Conservation (phyloP, 2,888 invertebrate genomes). For the Leptura quadrifasciata region DNA sequence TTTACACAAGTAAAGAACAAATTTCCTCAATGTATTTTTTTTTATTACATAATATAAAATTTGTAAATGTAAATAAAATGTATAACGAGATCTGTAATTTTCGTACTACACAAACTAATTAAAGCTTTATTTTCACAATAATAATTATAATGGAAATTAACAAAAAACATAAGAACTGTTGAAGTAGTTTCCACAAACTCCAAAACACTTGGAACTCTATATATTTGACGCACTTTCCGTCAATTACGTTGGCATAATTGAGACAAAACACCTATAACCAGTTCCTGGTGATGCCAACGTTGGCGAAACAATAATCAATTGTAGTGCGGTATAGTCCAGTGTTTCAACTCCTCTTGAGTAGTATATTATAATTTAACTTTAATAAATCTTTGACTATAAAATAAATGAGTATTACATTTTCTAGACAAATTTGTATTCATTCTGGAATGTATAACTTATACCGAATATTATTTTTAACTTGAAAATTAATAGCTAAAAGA, state of each 20-base stretch:
- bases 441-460: constrained; percentile 11
- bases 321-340: no score
- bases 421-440: background rate
- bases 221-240: no score
- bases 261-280: no score
- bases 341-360: no score
- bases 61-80: constrained; percentile 5
- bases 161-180: no score
- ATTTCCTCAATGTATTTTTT: constrained; percentile 7
- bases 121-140: constrained; percentile 21
- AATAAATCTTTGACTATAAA: constrained; percentile 14
- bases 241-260: no score
- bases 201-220: no score
- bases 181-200: no score
- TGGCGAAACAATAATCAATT: no score
- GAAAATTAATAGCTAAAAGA: constrained; percentile 78
- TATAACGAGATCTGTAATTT: constrained; percentile 20
- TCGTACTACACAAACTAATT: background rate
- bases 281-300: no score
- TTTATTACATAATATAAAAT: constrained; percentile 8
- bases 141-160: background rate
- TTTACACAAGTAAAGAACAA: constrained; percentile 16
- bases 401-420: background rate
- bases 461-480: constrained; percentile 7
- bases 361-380: no score